Conservation (phyloP, 2,888 invertebrate genomes). For the Stictocephala bisonia region DNA sequence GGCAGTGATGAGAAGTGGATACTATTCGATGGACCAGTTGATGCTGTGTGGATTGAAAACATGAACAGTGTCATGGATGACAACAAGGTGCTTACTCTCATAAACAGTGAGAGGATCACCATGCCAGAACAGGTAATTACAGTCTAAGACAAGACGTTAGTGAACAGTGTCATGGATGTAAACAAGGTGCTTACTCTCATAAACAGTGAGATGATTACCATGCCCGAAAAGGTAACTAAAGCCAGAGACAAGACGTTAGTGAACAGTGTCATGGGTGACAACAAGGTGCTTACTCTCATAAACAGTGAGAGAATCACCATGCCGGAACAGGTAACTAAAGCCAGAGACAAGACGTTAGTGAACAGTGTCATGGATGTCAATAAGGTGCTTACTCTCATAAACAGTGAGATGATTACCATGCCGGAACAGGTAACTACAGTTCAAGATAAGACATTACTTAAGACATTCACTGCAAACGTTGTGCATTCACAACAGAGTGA, state of each 20-base stretch:
- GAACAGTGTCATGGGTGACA: slow-evolving; percentile 95
- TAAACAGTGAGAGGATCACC: slow-evolving; percentile 91
- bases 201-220: slow-evolving; percentile 91
- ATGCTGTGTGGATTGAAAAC: slow-evolving; percentile 96
- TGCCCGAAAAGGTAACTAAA: slow-evolving; percentile 83
- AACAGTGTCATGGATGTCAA: slow-evolving; percentile 96
- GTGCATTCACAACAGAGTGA: no score
- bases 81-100: slow-evolving; percentile 89
- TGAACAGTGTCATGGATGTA: slow-evolving; percentile 96
- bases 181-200: slow-evolving; percentile 91
- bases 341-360: no score
- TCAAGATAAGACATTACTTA: no score
- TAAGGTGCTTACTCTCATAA: slow-evolving; percentile 88
- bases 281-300: slow-evolving; percentile 89
- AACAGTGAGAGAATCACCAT: slow-evolving; percentile 93
- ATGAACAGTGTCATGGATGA: slow-evolving; percentile 97
- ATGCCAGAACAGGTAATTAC: slow-evolving; percentile 85
- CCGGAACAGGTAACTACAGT: slow-evolving; percentile 80
- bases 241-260: no score
- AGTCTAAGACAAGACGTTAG: no score
- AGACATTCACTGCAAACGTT: no score
- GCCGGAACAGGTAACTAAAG: slow-evolving; percentile 81
- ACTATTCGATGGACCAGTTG: slow-evolving; percentile 93
- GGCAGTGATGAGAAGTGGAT: slow-evolving; percentile 89
- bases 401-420: slow-evolving; percentile 92